Evolutionary conservation across 1,140 invertebrate species (phyloP).

Genomic region (Probaryconus sp.): DNA sequence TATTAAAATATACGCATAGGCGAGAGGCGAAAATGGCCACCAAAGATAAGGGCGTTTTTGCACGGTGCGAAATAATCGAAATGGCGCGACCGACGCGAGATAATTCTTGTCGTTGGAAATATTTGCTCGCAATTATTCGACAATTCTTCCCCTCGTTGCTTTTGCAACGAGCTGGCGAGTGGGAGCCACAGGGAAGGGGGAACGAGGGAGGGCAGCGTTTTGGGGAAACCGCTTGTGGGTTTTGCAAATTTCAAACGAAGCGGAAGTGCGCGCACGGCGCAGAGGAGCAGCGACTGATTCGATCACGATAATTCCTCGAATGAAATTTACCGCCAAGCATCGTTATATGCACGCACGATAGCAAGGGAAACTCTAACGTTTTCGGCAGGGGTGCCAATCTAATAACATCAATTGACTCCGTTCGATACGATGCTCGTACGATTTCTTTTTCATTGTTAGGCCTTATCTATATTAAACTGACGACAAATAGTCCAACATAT

Average conservation of each 20-base stretch:
- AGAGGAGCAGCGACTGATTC: slow-evolving; percentile 73
- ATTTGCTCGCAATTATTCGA: slow-evolving; percentile 51
- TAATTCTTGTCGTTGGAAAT: slow-evolving; percentile 37
- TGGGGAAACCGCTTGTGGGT: slow-evolving; percentile 61
- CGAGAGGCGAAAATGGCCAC: slow-evolving; percentile 5
- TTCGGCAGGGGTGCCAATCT: slow-evolving; percentile 74
- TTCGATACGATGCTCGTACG: slow-evolving; percentile 73
- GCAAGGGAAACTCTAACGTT: slow-evolving; percentile 67
- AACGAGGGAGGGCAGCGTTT: no score
- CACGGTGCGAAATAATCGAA: slow-evolving; percentile 43
- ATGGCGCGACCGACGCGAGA: not conserved
- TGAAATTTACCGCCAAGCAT: slow-evolving; percentile 78
- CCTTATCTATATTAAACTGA: slow-evolving; percentile 34
- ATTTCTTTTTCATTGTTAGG: slow-evolving; percentile 54
- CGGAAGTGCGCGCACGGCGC: slow-evolving; percentile 57
- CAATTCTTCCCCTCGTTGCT: slow-evolving; percentile 51
- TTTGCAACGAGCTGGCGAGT: slow-evolving; percentile 20
- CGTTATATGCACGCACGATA: slow-evolving; percentile 71
- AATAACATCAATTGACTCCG: slow-evolving; percentile 78
- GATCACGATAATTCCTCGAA: slow-evolving; percentile 79
- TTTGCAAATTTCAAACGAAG: slow-evolving; percentile 60
- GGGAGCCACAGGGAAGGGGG: no score
- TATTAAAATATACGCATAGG: no score
- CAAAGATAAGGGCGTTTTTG: slow-evolving; percentile 45
- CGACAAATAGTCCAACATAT: slow-evolving; percentile 45